Conservation (phyloP, 2,797 vertebrate species). For the Microtus obscurus region DNA sequence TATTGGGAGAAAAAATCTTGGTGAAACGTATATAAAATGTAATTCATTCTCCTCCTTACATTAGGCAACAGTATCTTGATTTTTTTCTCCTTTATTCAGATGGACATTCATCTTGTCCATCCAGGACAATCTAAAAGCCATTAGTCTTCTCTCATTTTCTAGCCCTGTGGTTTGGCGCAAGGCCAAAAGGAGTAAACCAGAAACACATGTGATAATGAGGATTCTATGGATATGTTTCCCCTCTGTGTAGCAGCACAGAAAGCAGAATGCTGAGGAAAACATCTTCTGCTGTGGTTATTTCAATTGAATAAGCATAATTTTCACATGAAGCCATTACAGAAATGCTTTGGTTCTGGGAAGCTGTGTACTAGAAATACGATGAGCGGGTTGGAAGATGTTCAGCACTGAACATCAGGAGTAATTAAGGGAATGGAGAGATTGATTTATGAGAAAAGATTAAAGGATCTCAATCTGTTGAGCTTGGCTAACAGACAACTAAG, state of each 20-base stretch:
- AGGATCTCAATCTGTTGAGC: constrained; percentile 83
- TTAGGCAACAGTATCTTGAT: neutral
- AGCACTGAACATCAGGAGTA: constrained; percentile 85
- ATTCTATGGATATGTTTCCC: neutral
- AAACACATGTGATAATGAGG: neutral
- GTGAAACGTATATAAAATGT: constrained; percentile 13
- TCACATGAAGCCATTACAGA: constrained; percentile 71
- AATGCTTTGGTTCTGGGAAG: constrained; percentile 75
- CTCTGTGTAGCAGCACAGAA: neutral
- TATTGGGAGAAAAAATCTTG: neutral
- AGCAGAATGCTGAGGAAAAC: neutral
- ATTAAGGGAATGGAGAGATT: constrained; percentile 85
- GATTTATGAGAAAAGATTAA: constrained; percentile 86
- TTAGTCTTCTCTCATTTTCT: constrained; percentile 36
- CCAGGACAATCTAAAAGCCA: constrained; percentile 31
- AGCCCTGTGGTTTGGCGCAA: neutral
- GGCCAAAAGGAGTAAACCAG: neutral
- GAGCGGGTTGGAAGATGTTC: constrained; percentile 81
- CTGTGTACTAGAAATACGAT: constrained; percentile 77
- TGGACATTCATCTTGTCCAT: neutral
- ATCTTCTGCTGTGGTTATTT: constrained; percentile 63
- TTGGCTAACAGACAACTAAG: constrained; percentile 83
- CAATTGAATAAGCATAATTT: constrained; percentile 74
- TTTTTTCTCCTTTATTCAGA: neutral
- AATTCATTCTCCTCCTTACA: neutral